Evolutionary conservation across 1,140 invertebrate genomes (phyloP).

Genomic region (Sitophilus oryzae): DNA sequence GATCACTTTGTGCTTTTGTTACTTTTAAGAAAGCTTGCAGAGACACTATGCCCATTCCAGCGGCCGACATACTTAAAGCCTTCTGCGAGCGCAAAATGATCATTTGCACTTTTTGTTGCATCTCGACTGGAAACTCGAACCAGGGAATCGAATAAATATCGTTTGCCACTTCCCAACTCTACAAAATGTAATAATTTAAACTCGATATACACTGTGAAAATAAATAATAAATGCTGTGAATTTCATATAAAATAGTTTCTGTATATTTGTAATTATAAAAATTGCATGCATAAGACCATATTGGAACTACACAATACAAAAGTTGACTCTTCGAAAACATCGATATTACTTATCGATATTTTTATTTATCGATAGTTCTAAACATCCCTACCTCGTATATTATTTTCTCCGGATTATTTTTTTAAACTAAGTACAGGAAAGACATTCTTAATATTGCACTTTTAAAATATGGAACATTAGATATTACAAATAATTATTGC

Average conservation of each 20-base stretch:
- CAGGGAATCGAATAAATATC: slow-evolving; percentile 29
- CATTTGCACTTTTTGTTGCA: slow-evolving; percentile 27
- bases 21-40: slow-evolving; percentile 34
- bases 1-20: neutral
- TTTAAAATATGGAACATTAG: neutral
- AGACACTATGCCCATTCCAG: slow-evolving; percentile 31
- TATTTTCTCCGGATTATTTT: too few species aligned
- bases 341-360: too few species aligned
- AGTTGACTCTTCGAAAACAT: too few species aligned
- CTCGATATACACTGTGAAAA: slow-evolving; percentile 3
- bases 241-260: neutral
- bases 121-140: slow-evolving; percentile 20
- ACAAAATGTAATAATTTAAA: slow-evolving; percentile 16
- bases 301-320: neutral
- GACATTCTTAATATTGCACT: too few species aligned
- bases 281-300: neutral
- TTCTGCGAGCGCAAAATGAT: slow-evolving; percentile 34
- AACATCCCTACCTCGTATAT: too few species aligned
- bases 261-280: too few species aligned
- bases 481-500: neutral
- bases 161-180: slow-evolving; percentile 31
- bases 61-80: slow-evolving; percentile 30
- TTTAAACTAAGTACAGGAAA: too few species aligned
- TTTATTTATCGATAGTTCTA: too few species aligned
- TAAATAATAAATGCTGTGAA: neutral